A percentile compares a stretch with the other conserved stretches of the same genome.
Evolutionary conservation across 2,113 vertebrate genomes (phyloP).

Genomic region (Psettodes erumei): DNA sequence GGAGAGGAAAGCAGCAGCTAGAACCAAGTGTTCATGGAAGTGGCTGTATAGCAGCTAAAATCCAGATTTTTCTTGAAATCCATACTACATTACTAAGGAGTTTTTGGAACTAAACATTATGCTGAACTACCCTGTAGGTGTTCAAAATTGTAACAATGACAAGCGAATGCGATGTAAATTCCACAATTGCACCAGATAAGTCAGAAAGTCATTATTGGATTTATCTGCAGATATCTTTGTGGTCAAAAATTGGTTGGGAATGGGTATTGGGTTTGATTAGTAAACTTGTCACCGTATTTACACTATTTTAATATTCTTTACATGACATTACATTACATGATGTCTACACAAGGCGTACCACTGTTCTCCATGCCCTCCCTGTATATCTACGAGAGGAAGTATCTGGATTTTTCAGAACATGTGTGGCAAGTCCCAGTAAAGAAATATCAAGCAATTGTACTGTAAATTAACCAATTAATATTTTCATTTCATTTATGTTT

Average conservation of each 20-base stretch:
- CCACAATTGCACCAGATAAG: not conserved
- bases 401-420: conserved; percentile 46
- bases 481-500: no score
- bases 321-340: conserved; percentile 25
- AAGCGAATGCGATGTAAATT: no score
- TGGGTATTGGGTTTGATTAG: not conserved
- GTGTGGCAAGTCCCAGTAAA: not conserved
- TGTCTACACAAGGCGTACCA: conserved; percentile 17
- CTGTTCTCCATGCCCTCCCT: conserved; percentile 33
- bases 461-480: not conserved
- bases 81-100: no score
- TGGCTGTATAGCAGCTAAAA: no score
- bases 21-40: not conserved
- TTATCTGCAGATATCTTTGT: conserved; percentile 5
- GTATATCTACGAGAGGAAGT: conserved; percentile 21
- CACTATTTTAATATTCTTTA: conserved; percentile 14
- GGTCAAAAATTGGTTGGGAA: not conserved
- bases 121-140: conserved; percentile 27
- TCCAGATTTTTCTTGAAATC: no score
- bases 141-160: no score
- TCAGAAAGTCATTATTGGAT: conserved; percentile 10
- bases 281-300: conserved; percentile 3
- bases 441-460: not conserved
- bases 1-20: no score
- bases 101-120: no score